Base-by-base conservation (phyloP, 2,888 invertebrate species). In the Hyppa rectilinea region DNA sequence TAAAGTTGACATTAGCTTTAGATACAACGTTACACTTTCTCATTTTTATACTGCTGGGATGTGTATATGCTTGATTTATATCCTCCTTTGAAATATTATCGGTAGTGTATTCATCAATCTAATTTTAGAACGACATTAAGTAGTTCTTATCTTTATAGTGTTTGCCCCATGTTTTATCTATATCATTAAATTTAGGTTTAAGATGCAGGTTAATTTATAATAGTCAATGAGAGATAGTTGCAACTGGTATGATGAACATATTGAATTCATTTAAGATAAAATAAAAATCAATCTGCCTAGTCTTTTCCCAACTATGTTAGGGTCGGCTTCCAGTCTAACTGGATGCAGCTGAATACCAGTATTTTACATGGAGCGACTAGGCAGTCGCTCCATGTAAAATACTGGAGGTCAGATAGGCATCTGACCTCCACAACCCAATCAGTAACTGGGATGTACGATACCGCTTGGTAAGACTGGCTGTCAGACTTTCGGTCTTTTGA, bases 61-160 rank as follows among this genome's bases (percentile, higher is more conserved):
- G 34, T 43, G 17, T 68, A 58, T 71, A 47, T 72, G 63, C 23
- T 76, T 80, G 78, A 80, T 79, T 80, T 80, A 79, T 80, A 53
- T 71, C 67, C 76, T 50, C 10, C 80, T 79, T 79, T 79, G 77
- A 79, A 76, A 80, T 80, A 71, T 80, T 76, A 79, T 79, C 72
- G 45, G 52, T 55, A 45, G 60, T 64, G 45, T 61, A 80, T 79
- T 75, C 55, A 79, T 79, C 77, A 76, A 72, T 80, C 72, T 80
- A 67, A 72, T 65, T 79, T 76, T 64, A 72, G 67, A 61, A 43
- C 45, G 72, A 64, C 56, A 76, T 68, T 68, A 80, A 76, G 77
- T 80, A 67, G 47, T 76, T 53, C 20, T 71, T 79, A 79, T 79
- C 79, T 79, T 61, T 64, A 80, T 72, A 49, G 63, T 79, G 55